phyloP scores from a whole-genome alignment of 2,113 vertebrate species.

The Gymnogyps californianus region DNA sequence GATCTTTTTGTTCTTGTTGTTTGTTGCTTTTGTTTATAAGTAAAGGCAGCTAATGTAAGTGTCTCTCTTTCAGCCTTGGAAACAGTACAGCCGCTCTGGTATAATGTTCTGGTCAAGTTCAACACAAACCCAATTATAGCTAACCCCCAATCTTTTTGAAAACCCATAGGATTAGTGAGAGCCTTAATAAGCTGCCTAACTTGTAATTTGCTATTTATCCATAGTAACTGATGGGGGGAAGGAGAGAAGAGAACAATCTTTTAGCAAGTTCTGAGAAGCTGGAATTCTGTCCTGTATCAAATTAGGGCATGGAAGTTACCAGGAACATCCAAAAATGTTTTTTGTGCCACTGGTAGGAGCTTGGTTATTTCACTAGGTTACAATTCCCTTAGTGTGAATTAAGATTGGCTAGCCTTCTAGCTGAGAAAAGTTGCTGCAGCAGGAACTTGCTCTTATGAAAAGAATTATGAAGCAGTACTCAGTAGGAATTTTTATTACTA shows the following conservation, averaged over 20 bases:
- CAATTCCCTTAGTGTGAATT: background rate
- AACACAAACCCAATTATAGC: conserved; percentile 2
- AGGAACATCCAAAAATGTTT: background rate
- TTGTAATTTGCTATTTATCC: background rate
- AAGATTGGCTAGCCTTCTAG: background rate
- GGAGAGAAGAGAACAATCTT: background rate
- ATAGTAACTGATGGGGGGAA: background rate
- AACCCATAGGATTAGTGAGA: background rate
- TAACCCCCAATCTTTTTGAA: background rate
- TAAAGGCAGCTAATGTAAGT: background rate
- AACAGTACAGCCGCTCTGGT: background rate
- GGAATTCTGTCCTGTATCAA: background rate
- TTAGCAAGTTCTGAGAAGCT: background rate
- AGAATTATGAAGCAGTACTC: background rate
- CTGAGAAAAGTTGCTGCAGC: background rate
- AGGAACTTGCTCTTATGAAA: background rate
- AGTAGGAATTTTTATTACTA: background rate
- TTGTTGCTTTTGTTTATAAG: background rate
- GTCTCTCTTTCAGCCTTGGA: background rate
- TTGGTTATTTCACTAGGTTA: background rate
- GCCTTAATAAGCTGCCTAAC: background rate
- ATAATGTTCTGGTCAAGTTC: background rate
- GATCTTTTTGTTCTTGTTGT: background rate
- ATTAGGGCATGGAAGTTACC: background rate
- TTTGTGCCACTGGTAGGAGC: background rate